A percentile compares a stretch with the other conserved stretches of the same genome.
Conservation (phyloP, 2,113 vertebrate genomes). For the Catharus minimus region DNA sequence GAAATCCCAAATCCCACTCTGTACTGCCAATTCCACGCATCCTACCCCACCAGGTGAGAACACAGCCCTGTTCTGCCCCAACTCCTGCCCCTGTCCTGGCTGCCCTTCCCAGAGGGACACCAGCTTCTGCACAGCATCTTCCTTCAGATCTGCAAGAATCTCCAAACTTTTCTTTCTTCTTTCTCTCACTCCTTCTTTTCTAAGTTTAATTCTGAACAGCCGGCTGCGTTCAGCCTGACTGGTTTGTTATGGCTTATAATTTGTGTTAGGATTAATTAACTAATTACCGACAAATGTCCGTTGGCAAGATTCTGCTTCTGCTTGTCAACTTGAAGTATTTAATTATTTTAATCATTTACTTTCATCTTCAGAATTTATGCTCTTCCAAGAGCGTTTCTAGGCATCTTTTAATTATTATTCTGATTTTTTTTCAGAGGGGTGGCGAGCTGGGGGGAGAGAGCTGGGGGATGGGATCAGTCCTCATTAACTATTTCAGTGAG, state of each 20-base stretch:
- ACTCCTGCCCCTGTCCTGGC: rapidly evolving
- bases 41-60: not conserved
- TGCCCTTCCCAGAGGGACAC: not conserved
- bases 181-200: slow-evolving; percentile 46
- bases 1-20: not conserved
- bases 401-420: slow-evolving; percentile 98
- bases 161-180: slow-evolving; percentile 38
- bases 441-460: slow-evolving; percentile 32
- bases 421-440: slow-evolving; percentile 55
- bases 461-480: slow-evolving; percentile 41
- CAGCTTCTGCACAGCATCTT: not conserved
- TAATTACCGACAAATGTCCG: slow-evolving; percentile 99
- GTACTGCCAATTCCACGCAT: not conserved
- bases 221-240: slow-evolving; percentile 95
- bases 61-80: not conserved
- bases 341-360: slow-evolving; percentile 99
- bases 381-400: slow-evolving; percentile 94
- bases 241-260: slow-evolving; percentile 99
- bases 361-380: slow-evolving; percentile 99
- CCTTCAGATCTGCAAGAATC: not conserved
- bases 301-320: slow-evolving; percentile 96
- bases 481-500: slow-evolving; percentile 64
- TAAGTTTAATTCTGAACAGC: slow-evolving; percentile 83
- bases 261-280: slow-evolving; percentile 99
- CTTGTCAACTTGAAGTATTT: slow-evolving; percentile 99